Base-by-base conservation (phyloP, 2,888 invertebrate genomes). In the Drosophila gaucha region DNA sequence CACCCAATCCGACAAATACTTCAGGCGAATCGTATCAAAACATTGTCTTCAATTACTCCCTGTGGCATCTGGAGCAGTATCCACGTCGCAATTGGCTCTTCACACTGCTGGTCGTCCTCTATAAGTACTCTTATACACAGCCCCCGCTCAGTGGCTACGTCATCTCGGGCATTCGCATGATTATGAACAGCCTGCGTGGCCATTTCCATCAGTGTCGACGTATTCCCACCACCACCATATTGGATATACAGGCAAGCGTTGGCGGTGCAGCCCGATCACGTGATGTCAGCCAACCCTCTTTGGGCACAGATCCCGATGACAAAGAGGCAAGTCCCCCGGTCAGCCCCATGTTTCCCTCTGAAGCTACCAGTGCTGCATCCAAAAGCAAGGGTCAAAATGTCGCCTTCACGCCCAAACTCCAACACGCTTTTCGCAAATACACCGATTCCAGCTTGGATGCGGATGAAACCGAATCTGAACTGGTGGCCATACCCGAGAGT, bases 71-170 rank as follows among this genome's bases (percentile, higher is more conserved):
- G 63, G 97, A 98, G 90, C 95, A 97, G 0, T 96, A 97, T 89
- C 95, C 96, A 10, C 93, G 99, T 3, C 93, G 97, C 38, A 96
- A 96, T 76, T 99, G 99, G 99, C 94, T 99, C 14, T 96, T 97
- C 94, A 95, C 98, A 1, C 92, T 99, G 18, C 94, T 99, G 12
- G 97, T 99, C 12, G 95, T 99, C 55, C 93, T 99, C 1, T 99
- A 99, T 90, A 99, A 99, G 94, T 96, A 96, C 90, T 95, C 96
- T 88, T 96, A 96, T 89, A 95, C 94, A 46, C 94, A 93, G 78
- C 95, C 95, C 43, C 93, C 95, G 0, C 93, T 95, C 80, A 95
- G 95, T 89, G 93, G 92, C 8, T 95, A 96, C 86, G 93, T 97
- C 50, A 96, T 96, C 89, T 94, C 96, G 1, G 93, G 98, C 70